phyloP scores from a whole-genome alignment of 2,113 vertebrate genomes.

The Lepus europaeus region DNA sequence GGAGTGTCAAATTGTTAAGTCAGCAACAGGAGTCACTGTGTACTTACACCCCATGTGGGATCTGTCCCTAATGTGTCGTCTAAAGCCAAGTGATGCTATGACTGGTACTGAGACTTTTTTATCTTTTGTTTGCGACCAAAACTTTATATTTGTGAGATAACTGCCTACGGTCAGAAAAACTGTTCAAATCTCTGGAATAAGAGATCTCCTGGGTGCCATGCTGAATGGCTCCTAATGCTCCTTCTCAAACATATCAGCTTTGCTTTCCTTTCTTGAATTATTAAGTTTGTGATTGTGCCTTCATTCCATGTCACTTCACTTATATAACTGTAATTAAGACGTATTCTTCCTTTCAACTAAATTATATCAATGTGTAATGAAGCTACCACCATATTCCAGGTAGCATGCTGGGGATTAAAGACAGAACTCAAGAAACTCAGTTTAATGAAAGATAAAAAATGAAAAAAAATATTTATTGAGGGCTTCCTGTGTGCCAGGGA shows the following conservation, averaged over 20 bases:
- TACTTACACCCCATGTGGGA: no score
- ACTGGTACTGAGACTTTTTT: neutral
- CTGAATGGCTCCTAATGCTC: neutral
- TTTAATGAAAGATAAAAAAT: neutral
- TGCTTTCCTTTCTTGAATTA: slow-evolving; percentile 33
- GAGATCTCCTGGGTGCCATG: neutral
- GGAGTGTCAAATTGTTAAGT: no score
- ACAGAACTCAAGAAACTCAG: neutral
- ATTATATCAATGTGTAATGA: neutral
- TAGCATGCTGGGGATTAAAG: neutral
- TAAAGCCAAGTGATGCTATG: no score
- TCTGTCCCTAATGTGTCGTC: no score
- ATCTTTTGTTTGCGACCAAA: neutral
- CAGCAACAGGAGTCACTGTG: no score
- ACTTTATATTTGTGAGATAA: neutral
- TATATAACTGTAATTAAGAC: slow-evolving; percentile 1
- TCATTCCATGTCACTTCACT: neutral
- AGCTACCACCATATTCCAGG: neutral
- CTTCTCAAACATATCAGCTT: neutral
- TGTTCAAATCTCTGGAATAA: neutral
- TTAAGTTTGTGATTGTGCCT: slow-evolving; percentile 38
- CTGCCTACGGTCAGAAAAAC: neutral
- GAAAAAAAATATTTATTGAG: neutral
- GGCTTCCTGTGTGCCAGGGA: neutral
- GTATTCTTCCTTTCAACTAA: neutral